Evolutionary conservation across 2,113 vertebrate species (phyloP).

Genomic region (Calyptommatus sinebrachiatus): DNA sequence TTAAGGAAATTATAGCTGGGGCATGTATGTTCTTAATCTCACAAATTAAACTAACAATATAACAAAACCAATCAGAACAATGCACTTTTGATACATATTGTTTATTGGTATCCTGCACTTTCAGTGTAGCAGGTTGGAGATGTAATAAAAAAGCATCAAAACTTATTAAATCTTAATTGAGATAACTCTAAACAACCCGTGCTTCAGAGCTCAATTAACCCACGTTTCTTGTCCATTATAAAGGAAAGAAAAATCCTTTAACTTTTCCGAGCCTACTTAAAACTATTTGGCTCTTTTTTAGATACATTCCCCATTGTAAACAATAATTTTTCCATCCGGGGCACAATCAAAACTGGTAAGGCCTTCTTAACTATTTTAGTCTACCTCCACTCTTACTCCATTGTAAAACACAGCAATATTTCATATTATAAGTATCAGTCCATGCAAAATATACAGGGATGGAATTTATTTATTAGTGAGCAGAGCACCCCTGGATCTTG

Average conservation of each 20-base stretch:
- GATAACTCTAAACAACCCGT: conserved; percentile 62
- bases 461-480: conserved; percentile 51
- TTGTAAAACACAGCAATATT: conserved; percentile 59
- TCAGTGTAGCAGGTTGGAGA: conserved; percentile 59
- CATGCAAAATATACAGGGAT: conserved; percentile 55
- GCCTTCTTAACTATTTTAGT: conserved; percentile 67
- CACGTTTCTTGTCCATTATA: conserved; percentile 47
- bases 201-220: conserved; percentile 56
- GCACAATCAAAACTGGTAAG: conserved; percentile 66
- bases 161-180: conserved; percentile 56
- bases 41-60: not conserved
- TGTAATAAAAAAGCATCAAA: conserved; percentile 55
- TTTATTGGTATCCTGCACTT: conserved; percentile 61
- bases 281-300: conserved; percentile 62
- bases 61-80: conserved; percentile 40
- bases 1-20: too few relatives aligned
- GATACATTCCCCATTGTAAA: conserved; percentile 77
- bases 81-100: conserved; percentile 54
- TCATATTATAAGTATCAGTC: conserved; percentile 52
- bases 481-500: not conserved
- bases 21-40: too few relatives aligned
- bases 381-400: conserved; percentile 50
- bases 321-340: conserved; percentile 66
- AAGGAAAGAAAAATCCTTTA: conserved; percentile 52
- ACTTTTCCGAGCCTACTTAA: conserved; percentile 49